Percentiles rank a stretch among this genome's conserved stretches.
These are phyloP conservation scores for Pomacea maculata DNA, from an alignment of 1,140 invertebrate species.

Conservation along the genomic window DNA sequence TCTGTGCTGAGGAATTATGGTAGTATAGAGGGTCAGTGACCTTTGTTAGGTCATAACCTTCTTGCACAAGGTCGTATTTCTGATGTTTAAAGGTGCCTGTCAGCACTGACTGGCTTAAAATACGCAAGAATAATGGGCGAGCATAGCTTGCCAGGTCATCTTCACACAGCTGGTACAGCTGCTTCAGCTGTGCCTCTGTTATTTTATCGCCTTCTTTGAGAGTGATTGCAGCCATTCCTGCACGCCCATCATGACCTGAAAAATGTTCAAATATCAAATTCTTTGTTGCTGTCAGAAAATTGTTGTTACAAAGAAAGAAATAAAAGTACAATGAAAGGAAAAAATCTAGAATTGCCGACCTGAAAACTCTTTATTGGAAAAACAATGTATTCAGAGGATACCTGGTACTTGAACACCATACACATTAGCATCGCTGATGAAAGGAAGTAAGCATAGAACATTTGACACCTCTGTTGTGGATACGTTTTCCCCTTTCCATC, in stretches of 20 bases:
- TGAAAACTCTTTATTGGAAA: too few species aligned
- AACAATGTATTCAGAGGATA: conserved; percentile 18
- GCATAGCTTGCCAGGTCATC: conserved; percentile 82
- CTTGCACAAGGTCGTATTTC: conserved; percentile 76
- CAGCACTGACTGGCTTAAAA: conserved; percentile 61
- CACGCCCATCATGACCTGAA: conserved; percentile 84
- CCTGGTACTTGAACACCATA: conserved; percentile 85
- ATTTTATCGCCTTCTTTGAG: conserved; percentile 58
- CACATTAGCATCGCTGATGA: conserved; percentile 89
- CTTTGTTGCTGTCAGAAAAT: too few species aligned
- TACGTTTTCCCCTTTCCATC: conserved; percentile 94
- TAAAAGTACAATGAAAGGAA: not conserved
- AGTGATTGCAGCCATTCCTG: conserved; percentile 91
- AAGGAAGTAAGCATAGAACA: conserved; percentile 42
- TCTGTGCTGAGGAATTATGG: conserved; percentile 68
- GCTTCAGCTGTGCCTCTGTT: conserved; percentile 27
- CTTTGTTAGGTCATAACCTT: conserved; percentile 83
- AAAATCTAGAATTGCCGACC: not conserved
- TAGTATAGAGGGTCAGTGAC: conserved; percentile 84
- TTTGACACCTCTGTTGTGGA: conserved; percentile 95
- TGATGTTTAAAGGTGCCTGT: conserved; percentile 54
- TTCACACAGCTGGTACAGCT: conserved; percentile 47
- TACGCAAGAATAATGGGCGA: conserved; percentile 84
- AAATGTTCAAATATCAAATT: conserved; percentile 3
- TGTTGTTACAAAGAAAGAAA: too few species aligned